phyloP scores from a whole-genome alignment of 2,113 vertebrate genomes.

The Chrysochloris asiatica region DNA sequence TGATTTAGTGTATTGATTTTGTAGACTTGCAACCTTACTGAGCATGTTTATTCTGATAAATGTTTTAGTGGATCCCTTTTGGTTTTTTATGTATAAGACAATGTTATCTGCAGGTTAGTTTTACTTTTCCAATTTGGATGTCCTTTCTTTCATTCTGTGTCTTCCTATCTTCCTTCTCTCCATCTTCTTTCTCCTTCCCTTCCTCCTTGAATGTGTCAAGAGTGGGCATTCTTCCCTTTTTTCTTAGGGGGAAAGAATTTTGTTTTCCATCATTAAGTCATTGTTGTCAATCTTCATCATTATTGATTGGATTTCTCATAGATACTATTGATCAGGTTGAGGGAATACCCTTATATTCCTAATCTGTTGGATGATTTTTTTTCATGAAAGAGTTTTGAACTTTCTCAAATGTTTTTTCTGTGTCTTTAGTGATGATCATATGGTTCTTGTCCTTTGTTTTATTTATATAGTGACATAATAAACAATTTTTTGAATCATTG shows the following conservation, averaged over 20 bases:
- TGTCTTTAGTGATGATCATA: not conserved
- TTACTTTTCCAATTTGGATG: not conserved
- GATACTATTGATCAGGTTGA: not conserved
- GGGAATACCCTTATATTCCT: not conserved
- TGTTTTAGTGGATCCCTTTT: not conserved
- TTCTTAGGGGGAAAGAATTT: not conserved
- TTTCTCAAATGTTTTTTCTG: not conserved
- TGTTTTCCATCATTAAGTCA: not conserved
- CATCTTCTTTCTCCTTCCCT: not conserved
- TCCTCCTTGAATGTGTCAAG: not conserved
- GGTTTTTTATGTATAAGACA: not conserved
- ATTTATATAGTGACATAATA: not conserved
- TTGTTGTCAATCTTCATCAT: too few species aligned
- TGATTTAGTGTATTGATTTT: not conserved
- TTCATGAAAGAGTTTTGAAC: not conserved
- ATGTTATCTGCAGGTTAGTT: not conserved
- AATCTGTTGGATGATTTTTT: not conserved
- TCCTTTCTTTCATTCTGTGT: too few species aligned
- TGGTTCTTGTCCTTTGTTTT: not conserved
- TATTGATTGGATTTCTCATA: not conserved
- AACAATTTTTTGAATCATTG: not conserved
- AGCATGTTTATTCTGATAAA: not conserved
- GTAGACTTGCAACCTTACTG: not conserved
- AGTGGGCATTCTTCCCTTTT: not conserved
- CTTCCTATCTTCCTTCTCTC: not conserved